Percentiles rank a stretch among this genome's conserved stretches.
Conservation (phyloP, 2,888 invertebrate species). For the Drosophila nr. fundita region DNA sequence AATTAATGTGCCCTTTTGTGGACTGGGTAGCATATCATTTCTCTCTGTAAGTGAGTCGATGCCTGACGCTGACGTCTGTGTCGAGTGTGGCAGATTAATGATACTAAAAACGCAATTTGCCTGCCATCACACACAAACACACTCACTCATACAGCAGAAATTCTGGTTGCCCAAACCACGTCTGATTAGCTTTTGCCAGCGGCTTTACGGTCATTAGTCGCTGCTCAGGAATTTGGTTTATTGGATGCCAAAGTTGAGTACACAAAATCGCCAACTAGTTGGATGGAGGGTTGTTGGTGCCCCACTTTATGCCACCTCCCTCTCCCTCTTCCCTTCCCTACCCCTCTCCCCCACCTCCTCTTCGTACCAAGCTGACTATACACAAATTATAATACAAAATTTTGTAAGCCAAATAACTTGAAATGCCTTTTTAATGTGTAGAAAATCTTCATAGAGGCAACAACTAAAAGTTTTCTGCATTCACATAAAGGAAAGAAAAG, state of each 20-base stretch:
- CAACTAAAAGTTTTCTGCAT: constrained; percentile 59
- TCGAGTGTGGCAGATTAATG: constrained; percentile 75
- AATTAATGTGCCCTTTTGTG: constrained; percentile 83
- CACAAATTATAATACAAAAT: constrained; percentile 65
- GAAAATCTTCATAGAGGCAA: constrained; percentile 65
- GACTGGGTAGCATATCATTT: constrained; percentile 45
- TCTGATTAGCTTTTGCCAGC: constrained; percentile 72
- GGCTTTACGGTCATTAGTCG: constrained; percentile 72
- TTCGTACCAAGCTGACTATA: constrained; percentile 54
- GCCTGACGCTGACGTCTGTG: constrained; percentile 68
- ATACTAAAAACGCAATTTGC: constrained; percentile 71
- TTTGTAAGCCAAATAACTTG: constrained; percentile 67
- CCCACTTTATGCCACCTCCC: background rate
- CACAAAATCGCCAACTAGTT: constrained; percentile 62
- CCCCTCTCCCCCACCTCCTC: background rate
- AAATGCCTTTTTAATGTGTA: constrained; percentile 76
- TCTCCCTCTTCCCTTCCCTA: background rate
- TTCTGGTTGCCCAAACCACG: constrained; percentile 41
- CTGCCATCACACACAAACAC: constrained; percentile 29
- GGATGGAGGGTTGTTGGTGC: background rate
- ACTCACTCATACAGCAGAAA: constrained; percentile 13
- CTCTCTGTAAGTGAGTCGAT: constrained; percentile 43
- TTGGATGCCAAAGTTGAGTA: constrained; percentile 68
- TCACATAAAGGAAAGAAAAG: constrained; percentile 70
- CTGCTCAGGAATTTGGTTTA: constrained; percentile 73